These are phyloP conservation scores for Drosophila orena DNA, from an alignment of 1,140 invertebrate genomes.

Conservation along the genomic window DNA sequence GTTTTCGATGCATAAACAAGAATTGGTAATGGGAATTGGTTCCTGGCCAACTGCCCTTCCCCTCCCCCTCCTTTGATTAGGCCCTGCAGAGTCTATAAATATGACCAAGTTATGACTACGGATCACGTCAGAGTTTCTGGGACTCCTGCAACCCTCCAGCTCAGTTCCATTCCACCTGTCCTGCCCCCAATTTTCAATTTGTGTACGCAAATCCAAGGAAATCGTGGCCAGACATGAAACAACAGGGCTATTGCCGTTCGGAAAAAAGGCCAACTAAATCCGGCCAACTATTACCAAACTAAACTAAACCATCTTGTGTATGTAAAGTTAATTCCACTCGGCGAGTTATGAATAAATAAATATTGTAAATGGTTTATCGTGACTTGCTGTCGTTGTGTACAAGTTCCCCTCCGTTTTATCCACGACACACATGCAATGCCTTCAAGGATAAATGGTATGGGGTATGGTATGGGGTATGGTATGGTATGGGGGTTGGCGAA, in stretches of 20 bases:
- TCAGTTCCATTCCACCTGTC: conserved; percentile 45
- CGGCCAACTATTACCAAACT: conserved; percentile 46
- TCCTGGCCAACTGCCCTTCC: background rate
- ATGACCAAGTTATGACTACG: conserved; percentile 67
- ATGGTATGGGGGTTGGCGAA: background rate
- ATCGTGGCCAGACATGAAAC: conserved; percentile 75
- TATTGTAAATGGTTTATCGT: conserved; percentile 79
- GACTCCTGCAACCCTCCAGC: background rate
- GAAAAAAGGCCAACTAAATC: conserved; percentile 23
- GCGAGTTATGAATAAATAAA: conserved; percentile 80
- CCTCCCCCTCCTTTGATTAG: conserved; percentile 50
- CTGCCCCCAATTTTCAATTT: conserved; percentile 48
- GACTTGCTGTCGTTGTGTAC: conserved; percentile 70
- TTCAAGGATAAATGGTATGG: conserved; percentile 66
- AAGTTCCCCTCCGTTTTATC: conserved; percentile 8
- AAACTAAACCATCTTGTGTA: conserved; percentile 56
- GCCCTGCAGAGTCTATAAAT: conserved; percentile 66
- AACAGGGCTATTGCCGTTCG: conserved; percentile 23
- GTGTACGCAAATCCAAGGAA: conserved; percentile 59
- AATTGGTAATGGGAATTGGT: conserved; percentile 41
- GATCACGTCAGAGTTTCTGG: conserved; percentile 60
- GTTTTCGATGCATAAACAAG: conserved; percentile 73
- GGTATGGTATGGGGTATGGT: too few relatives aligned
- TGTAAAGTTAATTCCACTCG: conserved; percentile 54
- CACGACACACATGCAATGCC: conserved; percentile 61